Evolutionary conservation across 2,888 invertebrate species (phyloP), one percentile per base, ranked within the genome.

Genomic region (Lasioglossum morio): DNA sequence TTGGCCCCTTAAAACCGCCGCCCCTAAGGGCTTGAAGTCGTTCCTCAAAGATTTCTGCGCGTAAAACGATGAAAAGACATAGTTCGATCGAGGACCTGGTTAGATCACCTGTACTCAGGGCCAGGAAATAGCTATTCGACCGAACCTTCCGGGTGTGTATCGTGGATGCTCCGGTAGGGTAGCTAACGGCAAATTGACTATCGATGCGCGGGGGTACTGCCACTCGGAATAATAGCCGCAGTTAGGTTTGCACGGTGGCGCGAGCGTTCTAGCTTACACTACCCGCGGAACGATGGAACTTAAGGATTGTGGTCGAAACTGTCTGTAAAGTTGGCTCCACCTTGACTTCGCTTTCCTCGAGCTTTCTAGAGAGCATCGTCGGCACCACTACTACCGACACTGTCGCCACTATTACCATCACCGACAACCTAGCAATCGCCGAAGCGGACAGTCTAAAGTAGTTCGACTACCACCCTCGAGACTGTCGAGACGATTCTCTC

Each of bases 241-340:
- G 81, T 77, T 82, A 72, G 79, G 86, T 84, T 89, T 90, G 82
- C 88, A 82, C 72, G 77, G 27, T 30, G 79, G 63, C 57, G n/a
- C 43, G 27, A 69, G 73, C 76, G 74, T 60, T 57, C 43, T 10
- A 53, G 76, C 85, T 87, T 70, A 37, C 83, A 75, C 70, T n/a
- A 10, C 27, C 53, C 43, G 19, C 66, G 46, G 85, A 82, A 80
- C 87, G 82, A 86, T 53, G 81, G 80, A 92, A 91, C 91, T 92
- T 91, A 87, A 92, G 91, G 91, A 91, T 89, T 90, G 91, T 81
- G 91, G 92, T 92, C 86, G 82, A 87, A 92, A 91, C 88, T 90
- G 92, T 91, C 91, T 91, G 90, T 86, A 79, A 92, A 92, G 92
- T 92, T 92, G 83, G 78, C 81, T 80, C 73, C 84, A 82, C 80